Evolutionary conservation across 2,797 vertebrate species (phyloP), one percentile per base, ranked within the genome.

Genomic region (Apogon hyalosoma): DNA sequence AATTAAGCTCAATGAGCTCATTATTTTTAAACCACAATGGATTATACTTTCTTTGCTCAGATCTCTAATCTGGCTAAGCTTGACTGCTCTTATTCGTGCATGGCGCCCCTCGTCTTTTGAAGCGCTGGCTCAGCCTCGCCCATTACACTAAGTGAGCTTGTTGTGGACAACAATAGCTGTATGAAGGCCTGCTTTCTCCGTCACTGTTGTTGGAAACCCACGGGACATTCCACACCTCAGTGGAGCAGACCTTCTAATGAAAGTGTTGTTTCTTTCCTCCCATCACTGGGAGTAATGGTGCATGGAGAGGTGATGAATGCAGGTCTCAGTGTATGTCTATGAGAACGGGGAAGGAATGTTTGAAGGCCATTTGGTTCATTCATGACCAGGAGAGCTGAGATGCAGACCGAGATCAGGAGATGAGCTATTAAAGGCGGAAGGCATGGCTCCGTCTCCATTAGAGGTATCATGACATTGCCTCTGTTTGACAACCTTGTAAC

Each of bases 281-380:
- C 77, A 84, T 92, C 90, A 90, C 65, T 83, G 86, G 83, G 78
- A 85, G 90, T 92, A 93, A 92, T 92, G 92, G 87, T 84, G 87
- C 91, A 81, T 91, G 87, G 69, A 82, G 86, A 72, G 67, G 83
- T 82, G 86, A 90, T 93, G 91, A 92, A 91, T 92, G 86, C 79
- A 53, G 75, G 79, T 83, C 87, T 87, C 82, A 82, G 87, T 88
- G 76, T 80, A 80, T 33, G 67, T 83, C 78, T 82, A 73, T 64
- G 80, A 87, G 87, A 82, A 73, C 80, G 75, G 63, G 52, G 78
- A 49, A 81, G 78, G 90, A 88, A 89, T 86, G 78, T 86, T 78
- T 80, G 63, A 85, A 86, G 71, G 62, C 70, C 68, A 63, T 85
- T 87, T 49, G 84, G 63, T 87, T 85, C 80, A 87, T 88, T 90